These are phyloP conservation scores for Saguinus midas DNA, from an alignment of 2,113 vertebrate genomes.

Conservation along the genomic window DNA sequence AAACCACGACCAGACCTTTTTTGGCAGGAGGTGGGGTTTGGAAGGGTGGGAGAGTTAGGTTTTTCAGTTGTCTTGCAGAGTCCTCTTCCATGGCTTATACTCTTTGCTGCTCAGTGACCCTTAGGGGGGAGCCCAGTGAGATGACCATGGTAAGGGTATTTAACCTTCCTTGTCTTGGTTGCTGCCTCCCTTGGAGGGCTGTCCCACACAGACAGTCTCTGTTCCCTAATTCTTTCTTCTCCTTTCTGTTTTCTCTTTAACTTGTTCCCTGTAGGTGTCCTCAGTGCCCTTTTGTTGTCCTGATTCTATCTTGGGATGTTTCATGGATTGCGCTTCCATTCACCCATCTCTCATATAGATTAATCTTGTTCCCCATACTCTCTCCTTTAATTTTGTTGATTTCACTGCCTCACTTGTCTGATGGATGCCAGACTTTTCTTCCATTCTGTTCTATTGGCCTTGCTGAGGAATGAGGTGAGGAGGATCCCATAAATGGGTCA, in stretches of 20 bases:
- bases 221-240: not conserved
- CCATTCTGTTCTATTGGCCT: not conserved
- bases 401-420: not conserved
- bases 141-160: not conserved
- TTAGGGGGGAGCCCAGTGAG: not conserved
- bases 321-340: not conserved
- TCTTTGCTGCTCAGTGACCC: not conserved
- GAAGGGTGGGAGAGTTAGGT: not conserved
- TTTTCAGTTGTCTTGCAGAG: not conserved
- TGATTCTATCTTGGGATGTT: not conserved
- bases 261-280: constrained; percentile 16
- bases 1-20: not conserved
- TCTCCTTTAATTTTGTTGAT: not conserved
- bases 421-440: not conserved
- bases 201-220: not conserved
- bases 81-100: not conserved
- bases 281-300: not conserved
- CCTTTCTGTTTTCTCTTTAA: not conserved
- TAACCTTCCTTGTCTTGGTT: not conserved
- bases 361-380: not conserved
- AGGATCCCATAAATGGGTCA: not conserved
- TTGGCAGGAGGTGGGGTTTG: fast-evolving
- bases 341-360: not conserved
- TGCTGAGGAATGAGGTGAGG: not conserved
- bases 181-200: not conserved